Base-by-base conservation (phyloP, 1,140 invertebrate species). In the Drosophila simulans region DNA sequence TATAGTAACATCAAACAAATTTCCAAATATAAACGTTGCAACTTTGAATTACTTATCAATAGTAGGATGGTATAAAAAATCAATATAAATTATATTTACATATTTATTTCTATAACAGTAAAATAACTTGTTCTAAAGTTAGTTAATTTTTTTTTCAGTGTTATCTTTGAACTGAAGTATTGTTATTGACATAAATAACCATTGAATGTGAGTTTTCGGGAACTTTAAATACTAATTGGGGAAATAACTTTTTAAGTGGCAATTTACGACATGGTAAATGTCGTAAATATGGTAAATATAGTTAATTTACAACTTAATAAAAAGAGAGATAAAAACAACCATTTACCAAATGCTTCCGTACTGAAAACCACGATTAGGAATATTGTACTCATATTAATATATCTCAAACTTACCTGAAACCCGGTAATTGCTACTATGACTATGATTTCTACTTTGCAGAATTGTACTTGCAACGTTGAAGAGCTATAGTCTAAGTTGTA, bases 361-460 rank as follows among this genome's bases (percentile, higher is more conserved):
- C 20, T 22, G 2, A 22, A 22, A 22, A 22, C 20, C 20, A 22
- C 20, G 20, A 22, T 22, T 31, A 2, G 7, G 1, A 0, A 31
- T 10, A 7, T 31, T 2, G 31, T 8, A 31, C 31, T 10, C 7
- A 31, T 31, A 31, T 31, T 31, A 10, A 0, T 31, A 31, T 31
- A 31, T 31, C 7, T 31, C 8, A 31, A 3, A 31, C 2, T 31
- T 31, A 31, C 7, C 31, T 8, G 7, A 10, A 60, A 10, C 8
- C 3, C 4, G 7, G 0, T 3, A 25, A 45, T 15, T 17, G 8
- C 22, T n/a, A 51, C 13, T 2, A 12, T 17, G 12, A 10, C 4
- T 11, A 22, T 22, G 5, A 43, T 63, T 51, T 20, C 27, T 35
- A 4, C 64, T 52, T 20, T 68, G 64, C 46, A 65, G 22, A 43